Conservation (phyloP, 1,140 invertebrate species). For the Camponotus pennsylvanicus region DNA sequence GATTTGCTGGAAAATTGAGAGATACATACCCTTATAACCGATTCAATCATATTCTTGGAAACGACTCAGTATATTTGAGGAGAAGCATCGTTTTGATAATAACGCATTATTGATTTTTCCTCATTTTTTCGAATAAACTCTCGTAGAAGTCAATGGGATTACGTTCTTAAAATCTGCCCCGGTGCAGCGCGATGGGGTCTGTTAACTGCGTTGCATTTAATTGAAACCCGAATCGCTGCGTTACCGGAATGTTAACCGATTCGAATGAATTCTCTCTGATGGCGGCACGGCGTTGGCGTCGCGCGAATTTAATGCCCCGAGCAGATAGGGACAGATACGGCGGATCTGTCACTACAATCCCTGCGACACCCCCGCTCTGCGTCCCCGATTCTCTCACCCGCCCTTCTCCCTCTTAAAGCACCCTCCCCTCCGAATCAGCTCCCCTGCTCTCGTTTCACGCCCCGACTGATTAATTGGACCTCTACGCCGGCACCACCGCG, state of each 20-base stretch:
- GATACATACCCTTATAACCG: not conserved
- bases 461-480: conserved; percentile 85
- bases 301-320: conserved; percentile 78
- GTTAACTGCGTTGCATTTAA: conserved; percentile 62
- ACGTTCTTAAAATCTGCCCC: not conserved
- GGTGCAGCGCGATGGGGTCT: not conserved
- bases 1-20: not conserved
- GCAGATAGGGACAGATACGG: conserved; percentile 81
- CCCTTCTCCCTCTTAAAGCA: conserved; percentile 3
- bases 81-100: conserved; percentile 32
- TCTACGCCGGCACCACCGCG: conserved; percentile 72
- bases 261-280: conserved; percentile 58
- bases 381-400: conserved; percentile 1
- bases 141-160: not conserved
- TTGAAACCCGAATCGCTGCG: conserved; percentile 71
- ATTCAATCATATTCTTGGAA: not conserved
- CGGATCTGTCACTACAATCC: conserved; percentile 83
- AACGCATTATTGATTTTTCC: conserved; percentile 1
- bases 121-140: not conserved
- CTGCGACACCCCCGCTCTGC: conserved; percentile 67
- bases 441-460: conserved; percentile 82
- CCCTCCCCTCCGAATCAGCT: conserved; percentile 43
- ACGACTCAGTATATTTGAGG: not conserved
- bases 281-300: conserved; percentile 63
- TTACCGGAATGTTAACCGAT: conserved; percentile 76